These are phyloP conservation scores for Diglossa brunneiventris DNA, from an alignment of 2,113 vertebrate genomes.

Conservation along the genomic window DNA sequence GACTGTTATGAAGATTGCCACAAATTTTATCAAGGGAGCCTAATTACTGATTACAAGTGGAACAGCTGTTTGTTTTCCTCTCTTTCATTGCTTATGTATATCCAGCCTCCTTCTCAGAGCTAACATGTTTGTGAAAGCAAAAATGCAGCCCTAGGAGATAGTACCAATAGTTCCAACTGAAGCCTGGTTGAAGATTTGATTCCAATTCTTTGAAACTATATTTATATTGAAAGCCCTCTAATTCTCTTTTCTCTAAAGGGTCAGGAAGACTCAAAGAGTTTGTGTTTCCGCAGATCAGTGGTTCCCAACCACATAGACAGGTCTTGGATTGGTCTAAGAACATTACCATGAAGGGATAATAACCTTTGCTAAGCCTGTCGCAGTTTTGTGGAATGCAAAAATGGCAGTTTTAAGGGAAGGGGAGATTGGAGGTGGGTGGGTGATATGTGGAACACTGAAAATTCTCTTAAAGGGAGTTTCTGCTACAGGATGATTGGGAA, in stretches of 20 bases:
- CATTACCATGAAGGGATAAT: neutral
- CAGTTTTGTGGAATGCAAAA: neutral
- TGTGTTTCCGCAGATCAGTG: neutral
- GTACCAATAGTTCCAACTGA: neutral
- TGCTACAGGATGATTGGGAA: neutral
- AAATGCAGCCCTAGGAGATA: neutral
- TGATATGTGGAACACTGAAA: neutral
- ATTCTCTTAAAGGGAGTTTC: neutral
- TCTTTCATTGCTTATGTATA: neutral
- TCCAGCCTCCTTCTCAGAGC: neutral
- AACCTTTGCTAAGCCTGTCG: neutral
- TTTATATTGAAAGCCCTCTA: neutral
- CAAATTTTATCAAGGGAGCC: neutral
- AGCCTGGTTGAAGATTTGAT: neutral
- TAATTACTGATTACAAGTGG: conserved; percentile 11
- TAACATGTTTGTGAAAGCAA: neutral
- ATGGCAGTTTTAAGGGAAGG: neutral
- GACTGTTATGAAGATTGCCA: neutral
- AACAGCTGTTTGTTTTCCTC: conserved; percentile 19
- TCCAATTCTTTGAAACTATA: neutral
- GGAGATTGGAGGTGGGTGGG: neutral
- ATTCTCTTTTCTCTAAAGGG: neutral
- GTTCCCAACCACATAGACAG: neutral
- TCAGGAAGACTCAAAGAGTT: neutral
- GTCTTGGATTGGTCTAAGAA: neutral